These are phyloP conservation scores for Urechis unicinctus DNA, from an alignment of 2,888 invertebrate genomes.

Conservation along the genomic window DNA sequence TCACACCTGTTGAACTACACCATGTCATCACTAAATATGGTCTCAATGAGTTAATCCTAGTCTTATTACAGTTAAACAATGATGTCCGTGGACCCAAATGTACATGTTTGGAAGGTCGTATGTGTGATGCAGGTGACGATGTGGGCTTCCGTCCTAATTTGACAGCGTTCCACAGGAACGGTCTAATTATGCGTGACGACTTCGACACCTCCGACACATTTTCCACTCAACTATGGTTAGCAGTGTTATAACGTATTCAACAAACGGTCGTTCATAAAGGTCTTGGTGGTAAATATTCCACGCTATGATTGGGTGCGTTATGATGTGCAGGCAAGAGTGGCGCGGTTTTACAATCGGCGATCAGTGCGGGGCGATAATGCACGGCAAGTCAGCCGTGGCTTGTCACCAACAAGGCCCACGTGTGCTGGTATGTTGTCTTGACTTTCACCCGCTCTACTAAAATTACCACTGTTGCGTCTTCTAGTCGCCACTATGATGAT, in stretches of 20 bases:
- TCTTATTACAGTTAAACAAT: too few relatives aligned
- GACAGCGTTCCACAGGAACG: constrained; percentile 36
- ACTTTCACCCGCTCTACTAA: too few relatives aligned
- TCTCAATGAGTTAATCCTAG: too few relatives aligned
- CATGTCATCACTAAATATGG: too few relatives aligned
- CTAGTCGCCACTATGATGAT: too few relatives aligned
- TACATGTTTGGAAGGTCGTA: not conserved
- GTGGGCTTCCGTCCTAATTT: constrained; percentile 22
- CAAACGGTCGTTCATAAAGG: not conserved
- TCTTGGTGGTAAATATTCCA: not conserved
- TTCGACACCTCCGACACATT: constrained; percentile 38
- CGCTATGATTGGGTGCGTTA: not conserved
- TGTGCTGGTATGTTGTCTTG: constrained; percentile 28
- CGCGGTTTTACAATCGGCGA: constrained; percentile 31
- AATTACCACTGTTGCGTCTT: too few relatives aligned
- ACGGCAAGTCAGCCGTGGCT: constrained; percentile 41
- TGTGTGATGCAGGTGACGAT: not conserved
- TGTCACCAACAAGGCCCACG: constrained; percentile 33
- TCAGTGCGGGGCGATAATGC: constrained; percentile 43
- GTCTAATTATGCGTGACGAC: constrained; percentile 46
- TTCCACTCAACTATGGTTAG: constrained; percentile 31
- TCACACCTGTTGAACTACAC: too few relatives aligned
- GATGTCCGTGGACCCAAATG: too few relatives aligned
- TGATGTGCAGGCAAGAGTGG: not conserved
- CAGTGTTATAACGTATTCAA: constrained; percentile 1